Conservation (phyloP, 2,113 vertebrate species). For the Athene cunicularia region DNA sequence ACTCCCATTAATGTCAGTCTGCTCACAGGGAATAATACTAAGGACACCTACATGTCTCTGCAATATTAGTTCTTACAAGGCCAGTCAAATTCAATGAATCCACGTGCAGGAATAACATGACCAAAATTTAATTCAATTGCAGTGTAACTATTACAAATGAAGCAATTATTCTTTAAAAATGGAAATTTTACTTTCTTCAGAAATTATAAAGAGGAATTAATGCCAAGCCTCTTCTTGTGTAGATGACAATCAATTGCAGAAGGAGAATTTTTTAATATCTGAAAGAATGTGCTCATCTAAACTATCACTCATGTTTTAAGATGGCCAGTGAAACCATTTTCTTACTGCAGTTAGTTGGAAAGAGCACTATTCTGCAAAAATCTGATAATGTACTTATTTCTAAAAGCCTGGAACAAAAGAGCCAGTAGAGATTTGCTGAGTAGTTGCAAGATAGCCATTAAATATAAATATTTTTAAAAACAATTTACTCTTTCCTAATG, state of each 20-base stretch:
- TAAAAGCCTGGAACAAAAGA: conserved; percentile 60
- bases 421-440: conserved; percentile 56
- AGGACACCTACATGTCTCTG: neutral
- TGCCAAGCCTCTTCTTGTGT: neutral
- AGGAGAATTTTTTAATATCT: neutral
- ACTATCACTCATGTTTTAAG: neutral
- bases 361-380: conserved; percentile 31
- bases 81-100: neutral
- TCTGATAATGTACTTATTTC: conserved; percentile 54
- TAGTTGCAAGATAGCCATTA: conserved; percentile 54
- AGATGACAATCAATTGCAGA: neutral
- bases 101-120: neutral
- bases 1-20: neutral
- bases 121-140: neutral
- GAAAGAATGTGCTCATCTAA: neutral
- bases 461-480: conserved; percentile 69
- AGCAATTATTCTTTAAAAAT: neutral
- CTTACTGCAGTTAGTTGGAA: conserved; percentile 26
- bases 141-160: neutral
- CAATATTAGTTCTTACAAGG: neutral
- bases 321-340: conserved; percentile 16
- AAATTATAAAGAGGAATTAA: neutral
- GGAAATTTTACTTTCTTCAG: neutral
- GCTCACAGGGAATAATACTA: neutral
- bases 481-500: conserved; percentile 61